These are phyloP conservation scores for Clarias gariepinus DNA, from an alignment of 2,113 vertebrate genomes.

Conservation along the genomic window DNA sequence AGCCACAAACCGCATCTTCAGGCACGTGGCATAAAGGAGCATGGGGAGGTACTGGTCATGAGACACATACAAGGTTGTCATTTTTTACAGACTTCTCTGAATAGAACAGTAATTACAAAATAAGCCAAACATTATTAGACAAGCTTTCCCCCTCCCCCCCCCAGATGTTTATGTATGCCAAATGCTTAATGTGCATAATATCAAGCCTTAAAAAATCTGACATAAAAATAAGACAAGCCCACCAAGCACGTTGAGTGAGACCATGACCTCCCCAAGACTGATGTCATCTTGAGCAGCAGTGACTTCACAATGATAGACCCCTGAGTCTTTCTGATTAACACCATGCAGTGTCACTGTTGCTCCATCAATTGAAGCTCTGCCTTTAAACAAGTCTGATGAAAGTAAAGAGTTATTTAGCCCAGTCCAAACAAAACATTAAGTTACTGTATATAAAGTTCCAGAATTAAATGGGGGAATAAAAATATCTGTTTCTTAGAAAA, in stretches of 20 bases:
- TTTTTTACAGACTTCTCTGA: not conserved
- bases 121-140: not conserved
- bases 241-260: constrained; percentile 86
- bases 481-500: not conserved
- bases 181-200: not conserved
- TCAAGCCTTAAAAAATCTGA: not conserved
- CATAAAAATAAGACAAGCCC: constrained; percentile 41
- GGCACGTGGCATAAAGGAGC: constrained; percentile 84
- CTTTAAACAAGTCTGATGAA: constrained; percentile 73
- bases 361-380: constrained; percentile 82
- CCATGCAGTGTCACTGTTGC: constrained; percentile 85
- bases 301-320: constrained; percentile 90
- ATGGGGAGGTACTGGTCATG: constrained; percentile 79
- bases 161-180: not conserved
- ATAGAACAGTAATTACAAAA: not conserved
- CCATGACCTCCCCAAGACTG: constrained; percentile 77
- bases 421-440: constrained; percentile 19
- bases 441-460: not conserved
- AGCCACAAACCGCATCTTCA: constrained; percentile 79
- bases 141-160: too few relatives aligned
- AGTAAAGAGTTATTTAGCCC: not conserved
- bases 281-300: constrained; percentile 79
- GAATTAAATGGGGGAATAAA: not conserved
- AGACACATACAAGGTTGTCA: not conserved
- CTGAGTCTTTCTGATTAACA: constrained; percentile 86